Conservation (phyloP, 2,797 vertebrate genomes). For the Arremon aurantiirostris region DNA sequence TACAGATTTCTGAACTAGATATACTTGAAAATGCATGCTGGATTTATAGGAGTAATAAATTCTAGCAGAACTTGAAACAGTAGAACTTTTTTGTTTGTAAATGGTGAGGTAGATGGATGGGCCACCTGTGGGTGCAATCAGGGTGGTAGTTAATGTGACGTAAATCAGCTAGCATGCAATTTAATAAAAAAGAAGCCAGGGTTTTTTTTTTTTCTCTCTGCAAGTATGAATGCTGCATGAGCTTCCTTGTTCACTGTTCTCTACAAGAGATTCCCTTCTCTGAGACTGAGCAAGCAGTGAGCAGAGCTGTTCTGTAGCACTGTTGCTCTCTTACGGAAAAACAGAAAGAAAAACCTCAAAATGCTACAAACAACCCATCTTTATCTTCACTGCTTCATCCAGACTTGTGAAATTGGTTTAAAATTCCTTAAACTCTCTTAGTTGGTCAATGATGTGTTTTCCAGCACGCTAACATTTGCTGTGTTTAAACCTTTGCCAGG, state of each 20-base stretch:
- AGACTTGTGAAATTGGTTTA: background rate
- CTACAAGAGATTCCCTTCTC: background rate
- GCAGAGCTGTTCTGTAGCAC: background rate
- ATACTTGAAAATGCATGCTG: background rate
- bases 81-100: background rate
- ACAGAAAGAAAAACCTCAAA: background rate
- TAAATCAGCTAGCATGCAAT: background rate
- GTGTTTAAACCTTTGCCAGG: constrained; percentile 75
- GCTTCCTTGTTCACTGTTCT: fast-evolving
- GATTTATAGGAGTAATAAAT: background rate
- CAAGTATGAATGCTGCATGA: background rate
- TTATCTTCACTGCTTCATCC: background rate
- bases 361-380: background rate
- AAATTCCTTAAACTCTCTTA: background rate
- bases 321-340: background rate
- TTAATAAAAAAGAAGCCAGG: background rate
- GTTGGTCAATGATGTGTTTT: background rate
- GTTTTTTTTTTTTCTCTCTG: background rate
- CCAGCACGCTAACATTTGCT: background rate
- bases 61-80: background rate
- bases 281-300: background rate
- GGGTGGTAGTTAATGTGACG: background rate
- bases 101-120: background rate
- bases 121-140: background rate
- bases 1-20: background rate